Evolutionary conservation across 2,797 vertebrate species (phyloP), one percentile per base, ranked within the genome.

Genomic region (Distichodus sexfasciatus): DNA sequence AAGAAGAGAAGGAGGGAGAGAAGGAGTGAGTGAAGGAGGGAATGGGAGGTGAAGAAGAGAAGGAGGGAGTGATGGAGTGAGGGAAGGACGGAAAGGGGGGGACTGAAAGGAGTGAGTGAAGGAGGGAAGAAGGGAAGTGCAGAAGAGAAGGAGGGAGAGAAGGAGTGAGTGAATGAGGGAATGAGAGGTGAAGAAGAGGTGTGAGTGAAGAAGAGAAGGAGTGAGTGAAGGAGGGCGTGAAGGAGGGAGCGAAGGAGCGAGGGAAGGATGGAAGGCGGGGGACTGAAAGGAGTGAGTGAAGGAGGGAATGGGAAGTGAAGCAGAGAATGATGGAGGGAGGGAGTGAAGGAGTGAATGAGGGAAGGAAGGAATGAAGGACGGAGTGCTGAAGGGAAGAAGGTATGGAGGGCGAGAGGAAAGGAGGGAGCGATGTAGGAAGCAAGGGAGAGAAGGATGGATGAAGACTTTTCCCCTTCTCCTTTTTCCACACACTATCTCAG

Each of bases 221-320:
- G 58, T 76, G 29, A 44, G 29, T 1, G 4, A 61, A 64, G 71
- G 6, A 15, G 35, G 33, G 17, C 15, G 6, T 4, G 10, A 35
- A 46, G 26, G 43, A 17, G 24, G 19, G n/a, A 12, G 17, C 23
- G 46, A 33, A 61, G 4, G 8, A 15, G 7, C 17, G 11, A 12
- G 11, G 47, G 4, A 51, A 62, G 48, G n/a, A 41, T 31, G 68
- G 50, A 70, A 48, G 69, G 46, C 21, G 57, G 71, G 43, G 74
- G 69, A 76, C 19, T 10, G 47, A 75, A 65, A 48, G 54, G 43
- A 53, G n/a, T n/a, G n/a, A 54, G 82, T 61, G 55, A 46, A 65
- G 40, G 15, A n/a, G 35, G 70, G 26, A 17, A 23, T 17, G 46
- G 9, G 54, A 62, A 29, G 14, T 47, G 24, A 26, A 41, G 36